Base-by-base conservation (phyloP, 1,140 invertebrate species). In the Tetraneura akinire region DNA sequence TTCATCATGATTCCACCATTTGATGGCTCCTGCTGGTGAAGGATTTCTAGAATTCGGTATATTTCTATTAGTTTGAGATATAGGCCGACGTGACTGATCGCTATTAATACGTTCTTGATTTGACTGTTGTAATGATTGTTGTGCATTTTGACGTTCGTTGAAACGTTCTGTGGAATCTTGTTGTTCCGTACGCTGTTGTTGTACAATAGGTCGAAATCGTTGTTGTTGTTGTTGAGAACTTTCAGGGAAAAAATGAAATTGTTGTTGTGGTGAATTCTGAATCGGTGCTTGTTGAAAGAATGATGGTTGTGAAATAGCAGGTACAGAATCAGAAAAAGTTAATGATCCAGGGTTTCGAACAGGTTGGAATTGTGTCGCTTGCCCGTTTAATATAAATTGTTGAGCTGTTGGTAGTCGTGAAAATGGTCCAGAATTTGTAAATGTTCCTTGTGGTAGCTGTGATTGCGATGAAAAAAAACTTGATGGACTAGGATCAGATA, bases 341-440 rank as follows among this genome's bases (percentile, higher is more conserved):
- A 71, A 71, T 13, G 68, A 71, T 10, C 68, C 68, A 1, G 68
- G 3, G 3, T n/a, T 71, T 51, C 68, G 45, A n/a, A 71, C 14
- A 5, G 68, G 23, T 71, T 71, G 68, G 49, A 71, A 71, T 29
- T 71, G 68, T 16, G 68, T 51, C 16, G 47, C 21, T 3, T 71
- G 68, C n/a, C 68, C 68, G 6, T 71, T 71, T 51, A 51, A 51
- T 51, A 71, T 71, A 51, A 71, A 71, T 32, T 49, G 68, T 51
- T 71, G 68, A 4, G 47, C 68, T 29, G 16, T 71, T 4, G 68
- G 68, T 26, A 14, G 68, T 11, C 68, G 8, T 29, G 68, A 71
- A 71, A 71, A 71, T 13, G 68, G 68, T n/a, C 68, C 68, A 26
- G 68, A 49, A 0, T 71, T 71, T 26, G 68, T 71, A 71, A 71